Evolutionary conservation across 2,888 invertebrate species (phyloP).

Genomic region (Tetropium fuscum): DNA sequence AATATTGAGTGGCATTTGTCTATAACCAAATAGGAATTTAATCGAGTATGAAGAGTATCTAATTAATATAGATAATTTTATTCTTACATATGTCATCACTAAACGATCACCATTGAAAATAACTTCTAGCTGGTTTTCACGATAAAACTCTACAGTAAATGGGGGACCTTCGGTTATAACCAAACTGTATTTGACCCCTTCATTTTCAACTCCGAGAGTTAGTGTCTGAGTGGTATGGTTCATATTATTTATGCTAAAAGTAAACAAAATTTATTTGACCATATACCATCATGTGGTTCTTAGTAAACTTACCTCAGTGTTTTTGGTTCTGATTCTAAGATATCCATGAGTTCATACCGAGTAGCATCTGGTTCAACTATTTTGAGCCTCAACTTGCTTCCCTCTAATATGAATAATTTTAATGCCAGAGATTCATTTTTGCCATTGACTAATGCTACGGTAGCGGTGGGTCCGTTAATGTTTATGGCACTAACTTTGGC

Average conservation of each 20-base stretch:
- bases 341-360: slow-evolving; percentile 14
- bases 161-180: not conserved
- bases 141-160: slow-evolving; percentile 22
- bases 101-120: slow-evolving; percentile 19
- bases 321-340: slow-evolving; percentile 10
- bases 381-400: slow-evolving; percentile 10
- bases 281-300: no score
- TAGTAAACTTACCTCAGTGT: slow-evolving; percentile 9
- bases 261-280: no score
- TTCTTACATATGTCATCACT: slow-evolving; percentile 14
- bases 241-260: no score
- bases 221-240: no score
- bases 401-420: slow-evolving; percentile 3
- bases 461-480: not conserved
- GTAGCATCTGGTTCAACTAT: slow-evolving; percentile 12
- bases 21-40: slow-evolving; percentile 7
- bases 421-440: slow-evolving; percentile 8
- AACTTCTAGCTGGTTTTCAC: slow-evolving; percentile 1
- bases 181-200: no score
- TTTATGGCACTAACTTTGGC: not conserved
- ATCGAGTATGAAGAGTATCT: no score
- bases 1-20: slow-evolving; percentile 31
- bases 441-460: slow-evolving; percentile 4
- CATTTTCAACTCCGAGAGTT: no score
- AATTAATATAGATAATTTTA: not conserved